Conservation (phyloP, 2,797 vertebrate species). For the Eulemur albifrons region DNA sequence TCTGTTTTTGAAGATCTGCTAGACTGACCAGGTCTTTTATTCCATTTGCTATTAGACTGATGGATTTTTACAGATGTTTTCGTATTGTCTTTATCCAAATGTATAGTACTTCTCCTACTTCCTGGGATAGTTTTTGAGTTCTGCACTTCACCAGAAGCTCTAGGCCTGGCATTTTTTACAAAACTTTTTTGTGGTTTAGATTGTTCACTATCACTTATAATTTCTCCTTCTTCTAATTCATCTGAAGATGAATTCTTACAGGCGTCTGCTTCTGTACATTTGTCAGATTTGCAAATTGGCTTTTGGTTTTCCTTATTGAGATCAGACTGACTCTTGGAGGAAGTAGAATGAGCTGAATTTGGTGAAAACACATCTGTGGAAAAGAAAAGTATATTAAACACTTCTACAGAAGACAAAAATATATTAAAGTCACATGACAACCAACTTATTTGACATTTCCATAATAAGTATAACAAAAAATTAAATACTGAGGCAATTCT, state of each 20-base stretch:
- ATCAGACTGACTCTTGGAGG: constrained; percentile 82
- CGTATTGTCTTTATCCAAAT: constrained; percentile 69
- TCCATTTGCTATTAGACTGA: constrained; percentile 69
- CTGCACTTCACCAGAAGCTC: constrained; percentile 71
- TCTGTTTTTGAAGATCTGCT: constrained; percentile 71
- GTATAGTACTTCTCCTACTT: constrained; percentile 68
- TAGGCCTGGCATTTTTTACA: constrained; percentile 75
- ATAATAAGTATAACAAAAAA: constrained; percentile 36
- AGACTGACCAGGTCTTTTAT: constrained; percentile 73
- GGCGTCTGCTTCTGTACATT: constrained; percentile 71
- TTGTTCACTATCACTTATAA: constrained; percentile 91
- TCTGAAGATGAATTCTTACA: constrained; percentile 83
- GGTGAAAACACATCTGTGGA: constrained; percentile 79
- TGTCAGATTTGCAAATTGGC: constrained; percentile 84
- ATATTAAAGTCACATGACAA: neutral
- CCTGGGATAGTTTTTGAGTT: constrained; percentile 60
- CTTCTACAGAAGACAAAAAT: constrained; percentile 33
- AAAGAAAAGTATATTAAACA: constrained; percentile 69
- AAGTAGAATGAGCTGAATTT: constrained; percentile 60
- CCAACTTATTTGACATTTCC: neutral
- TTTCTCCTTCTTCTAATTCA: constrained; percentile 96
- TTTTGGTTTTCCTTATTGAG: constrained; percentile 97
- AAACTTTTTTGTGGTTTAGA: constrained; percentile 70
- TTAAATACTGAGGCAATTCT: neutral
- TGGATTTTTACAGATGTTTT: constrained; percentile 75